Conservation (phyloP, 2,888 invertebrate species). For the Druceiella hillmani region DNA sequence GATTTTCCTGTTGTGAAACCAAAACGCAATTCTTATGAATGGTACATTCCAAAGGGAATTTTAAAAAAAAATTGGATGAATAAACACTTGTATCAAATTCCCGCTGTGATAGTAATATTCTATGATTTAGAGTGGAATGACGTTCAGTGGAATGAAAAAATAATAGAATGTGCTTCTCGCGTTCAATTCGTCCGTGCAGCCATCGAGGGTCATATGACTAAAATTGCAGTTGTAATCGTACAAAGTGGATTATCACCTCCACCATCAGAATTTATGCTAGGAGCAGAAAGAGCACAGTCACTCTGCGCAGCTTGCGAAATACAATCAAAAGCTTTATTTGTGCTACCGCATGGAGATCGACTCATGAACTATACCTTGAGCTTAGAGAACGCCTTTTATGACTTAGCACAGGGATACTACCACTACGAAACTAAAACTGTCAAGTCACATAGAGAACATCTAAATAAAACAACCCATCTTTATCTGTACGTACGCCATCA, state of each 20-base stretch:
- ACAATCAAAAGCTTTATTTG: constrained; percentile 86
- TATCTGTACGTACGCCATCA: constrained; percentile 92
- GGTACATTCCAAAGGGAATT: constrained; percentile 93
- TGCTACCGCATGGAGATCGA: constrained; percentile 87
- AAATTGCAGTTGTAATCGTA: constrained; percentile 83
- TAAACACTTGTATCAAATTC: constrained; percentile 85
- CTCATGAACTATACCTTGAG: constrained; percentile 69
- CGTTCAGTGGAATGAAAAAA: constrained; percentile 88
- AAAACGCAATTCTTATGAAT: constrained; percentile 86
- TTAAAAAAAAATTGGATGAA: constrained; percentile 92
- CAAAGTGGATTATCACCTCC: constrained; percentile 78
- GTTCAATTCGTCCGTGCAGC: constrained; percentile 77
- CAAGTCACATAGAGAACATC: constrained; percentile 83
- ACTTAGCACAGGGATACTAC: constrained; percentile 90
- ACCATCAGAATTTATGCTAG: constrained; percentile 75
- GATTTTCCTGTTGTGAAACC: constrained; percentile 85
- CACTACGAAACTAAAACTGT: constrained; percentile 81
- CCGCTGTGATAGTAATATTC: constrained; percentile 91
- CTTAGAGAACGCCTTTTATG: constrained; percentile 89
- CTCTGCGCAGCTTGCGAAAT: constrained; percentile 90
- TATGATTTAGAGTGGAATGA: constrained; percentile 98
- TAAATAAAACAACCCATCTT: constrained; percentile 88
- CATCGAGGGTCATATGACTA: constrained; percentile 65
- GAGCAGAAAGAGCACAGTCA: constrained; percentile 86
- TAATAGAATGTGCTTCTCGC: constrained; percentile 86